phyloP scores from a whole-genome alignment of 2,888 invertebrate species.

The Meteorus cinctellus region DNA sequence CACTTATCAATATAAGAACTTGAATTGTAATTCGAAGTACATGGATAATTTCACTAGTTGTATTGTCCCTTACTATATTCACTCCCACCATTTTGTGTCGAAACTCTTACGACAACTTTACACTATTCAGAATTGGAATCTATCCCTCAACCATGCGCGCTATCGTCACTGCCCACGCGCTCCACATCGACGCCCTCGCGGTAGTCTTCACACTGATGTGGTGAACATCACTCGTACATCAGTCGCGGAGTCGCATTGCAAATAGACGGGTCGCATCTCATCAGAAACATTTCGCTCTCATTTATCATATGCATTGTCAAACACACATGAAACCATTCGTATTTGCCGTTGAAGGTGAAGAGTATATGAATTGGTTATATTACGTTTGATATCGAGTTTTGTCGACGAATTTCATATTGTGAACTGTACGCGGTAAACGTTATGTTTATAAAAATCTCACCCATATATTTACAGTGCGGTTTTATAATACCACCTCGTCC shows the following conservation, averaged over 20 bases:
- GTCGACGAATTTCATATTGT: no score
- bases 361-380: no score
- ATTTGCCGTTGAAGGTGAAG: no score
- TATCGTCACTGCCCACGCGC: slow-evolving; percentile 27
- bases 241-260: slow-evolving; percentile 29
- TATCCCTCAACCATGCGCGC: slow-evolving; percentile 31
- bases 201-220: slow-evolving; percentile 30
- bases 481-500: not conserved
- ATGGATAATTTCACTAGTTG: no score
- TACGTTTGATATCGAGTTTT: no score
- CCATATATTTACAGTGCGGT: not conserved
- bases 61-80: not conserved
- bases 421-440: no score
- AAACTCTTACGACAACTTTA: slow-evolving; percentile 1
- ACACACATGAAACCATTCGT: no score
- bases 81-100: not conserved
- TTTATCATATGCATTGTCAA: not conserved
- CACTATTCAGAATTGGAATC: slow-evolving; percentile 15
- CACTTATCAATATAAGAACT: no score
- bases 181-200: slow-evolving; percentile 21
- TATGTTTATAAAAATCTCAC: no score
- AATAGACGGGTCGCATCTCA: slow-evolving; percentile 7
- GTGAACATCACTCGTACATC: slow-evolving; percentile 20
- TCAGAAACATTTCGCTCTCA: not conserved
- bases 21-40: no score